Conservation (phyloP, 2,797 vertebrate genomes). For the Alosa sapidissima region DNA sequence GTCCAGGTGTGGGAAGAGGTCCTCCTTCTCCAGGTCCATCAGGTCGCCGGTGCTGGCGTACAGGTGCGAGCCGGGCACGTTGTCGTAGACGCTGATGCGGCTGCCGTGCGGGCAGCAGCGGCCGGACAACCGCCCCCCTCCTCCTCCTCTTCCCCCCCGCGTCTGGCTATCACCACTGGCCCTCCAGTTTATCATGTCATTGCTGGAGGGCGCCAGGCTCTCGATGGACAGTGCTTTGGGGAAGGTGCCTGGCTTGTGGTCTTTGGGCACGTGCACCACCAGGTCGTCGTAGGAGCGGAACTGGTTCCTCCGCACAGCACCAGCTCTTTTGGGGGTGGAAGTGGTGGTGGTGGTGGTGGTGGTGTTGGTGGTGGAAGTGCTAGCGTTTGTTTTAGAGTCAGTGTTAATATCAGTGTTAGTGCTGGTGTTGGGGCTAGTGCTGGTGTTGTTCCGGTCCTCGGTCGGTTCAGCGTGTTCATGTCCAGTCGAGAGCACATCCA, state of each 20-base stretch:
- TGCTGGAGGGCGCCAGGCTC: conserved; percentile 87
- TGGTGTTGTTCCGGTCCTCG: conserved; percentile 70
- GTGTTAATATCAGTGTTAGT: background rate
- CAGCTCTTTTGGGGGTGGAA: background rate
- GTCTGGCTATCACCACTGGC: conserved; percentile 48
- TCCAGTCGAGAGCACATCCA: conserved; percentile 4
- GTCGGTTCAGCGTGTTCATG: background rate
- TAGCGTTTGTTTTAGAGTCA: background rate
- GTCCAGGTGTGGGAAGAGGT: conserved; percentile 89
- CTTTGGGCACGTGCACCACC: conserved; percentile 93
- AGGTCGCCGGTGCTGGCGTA: conserved; percentile 96
- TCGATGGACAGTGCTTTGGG: conserved; percentile 98
- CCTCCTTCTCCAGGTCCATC: conserved; percentile 91
- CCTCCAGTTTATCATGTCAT: background rate
- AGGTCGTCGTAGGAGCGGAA: conserved; percentile 94
- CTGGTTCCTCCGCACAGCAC: conserved; percentile 78
- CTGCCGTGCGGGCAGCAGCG: conserved; percentile 87
- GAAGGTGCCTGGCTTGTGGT: conserved; percentile 98
- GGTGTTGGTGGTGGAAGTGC: background rate
- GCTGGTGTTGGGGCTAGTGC: background rate
- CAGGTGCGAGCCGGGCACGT: conserved; percentile 92
- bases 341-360: background rate
- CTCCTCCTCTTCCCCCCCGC: conserved; percentile 68
- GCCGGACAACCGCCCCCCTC: conserved; percentile 73
- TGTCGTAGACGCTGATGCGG: conserved; percentile 95